A percentile compares a stretch with the other conserved stretches of the same genome.
Evolutionary conservation across 2,888 invertebrate species (phyloP).

Genomic region (Hydrotaea cyrtoneurina): DNA sequence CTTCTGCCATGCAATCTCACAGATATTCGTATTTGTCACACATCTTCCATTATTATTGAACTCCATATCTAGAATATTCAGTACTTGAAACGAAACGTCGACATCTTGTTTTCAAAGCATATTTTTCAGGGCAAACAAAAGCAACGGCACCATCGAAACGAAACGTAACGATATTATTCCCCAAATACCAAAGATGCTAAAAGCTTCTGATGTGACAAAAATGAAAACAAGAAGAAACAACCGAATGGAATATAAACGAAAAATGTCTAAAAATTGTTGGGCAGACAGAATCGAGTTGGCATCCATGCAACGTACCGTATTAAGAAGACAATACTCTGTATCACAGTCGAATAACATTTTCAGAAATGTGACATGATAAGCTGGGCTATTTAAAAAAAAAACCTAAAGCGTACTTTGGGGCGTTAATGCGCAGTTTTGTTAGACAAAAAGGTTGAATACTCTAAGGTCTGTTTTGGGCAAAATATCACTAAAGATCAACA

Average conservation of each 20-base stretch:
- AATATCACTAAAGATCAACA: too few species aligned
- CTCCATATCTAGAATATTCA: conserved; percentile 4
- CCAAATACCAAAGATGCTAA: conserved; percentile 30
- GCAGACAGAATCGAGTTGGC: background rate
- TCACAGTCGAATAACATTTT: conserved; percentile 24
- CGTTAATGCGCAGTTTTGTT: too few species aligned
- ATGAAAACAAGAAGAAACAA: too few species aligned
- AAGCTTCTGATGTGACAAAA: conserved; percentile 34
- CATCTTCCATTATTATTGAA: conserved; percentile 22
- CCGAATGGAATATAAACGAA: background rate
- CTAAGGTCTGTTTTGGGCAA: too few species aligned
- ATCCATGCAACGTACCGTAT: background rate
- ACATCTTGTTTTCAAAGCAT: conserved; percentile 22
- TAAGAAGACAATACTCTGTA: background rate
- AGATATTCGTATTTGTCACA: conserved; percentile 32
- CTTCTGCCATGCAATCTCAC: background rate
- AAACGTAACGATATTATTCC: conserved; percentile 19
- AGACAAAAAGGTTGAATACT: too few species aligned
- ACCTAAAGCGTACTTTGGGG: conserved; percentile 2
- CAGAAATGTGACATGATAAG: conserved; percentile 36
- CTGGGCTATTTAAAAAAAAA: conserved; percentile 3
- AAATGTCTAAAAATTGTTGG: conserved; percentile 41
- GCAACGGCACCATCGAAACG: background rate
- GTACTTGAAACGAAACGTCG: conserved; percentile 11
- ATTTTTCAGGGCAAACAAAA: conserved; percentile 12